A percentile compares a stretch with the other conserved stretches of the same genome.
Conservation (phyloP, 2,888 invertebrate species). For the Agriopis aurantiaria region DNA sequence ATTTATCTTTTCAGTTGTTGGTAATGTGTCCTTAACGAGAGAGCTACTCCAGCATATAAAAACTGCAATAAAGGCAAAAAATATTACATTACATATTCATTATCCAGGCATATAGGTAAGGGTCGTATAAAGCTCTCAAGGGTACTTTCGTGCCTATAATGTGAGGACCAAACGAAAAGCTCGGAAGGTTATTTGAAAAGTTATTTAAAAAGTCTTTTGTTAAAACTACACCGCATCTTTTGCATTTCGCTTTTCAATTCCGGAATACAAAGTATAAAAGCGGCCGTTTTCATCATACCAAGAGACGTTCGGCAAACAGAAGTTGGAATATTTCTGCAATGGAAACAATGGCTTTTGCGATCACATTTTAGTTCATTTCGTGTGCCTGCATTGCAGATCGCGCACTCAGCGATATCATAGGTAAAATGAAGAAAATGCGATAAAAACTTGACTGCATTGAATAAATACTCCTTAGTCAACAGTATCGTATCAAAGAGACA, state of each 20-base stretch:
- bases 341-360: conserved; percentile 30
- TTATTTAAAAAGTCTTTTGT: conserved; percentile 16
- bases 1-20: no score
- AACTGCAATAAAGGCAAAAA: conserved; percentile 15
- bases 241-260: conserved; percentile 18
- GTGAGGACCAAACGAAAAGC: conserved; percentile 2
- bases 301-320: conserved; percentile 35
- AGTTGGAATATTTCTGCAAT: conserved; percentile 31
- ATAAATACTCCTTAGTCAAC: conserved; percentile 11
- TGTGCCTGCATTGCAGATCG: neutral
- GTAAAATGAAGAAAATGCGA: conserved; percentile 49
- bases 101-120: conserved; percentile 6
- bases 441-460: conserved; percentile 25
- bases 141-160: conserved; percentile 2
- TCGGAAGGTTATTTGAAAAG: conserved; percentile 6
- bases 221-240: conserved; percentile 15
- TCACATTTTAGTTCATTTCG: conserved; percentile 22
- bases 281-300: conserved; percentile 37
- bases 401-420: conserved; percentile 34
- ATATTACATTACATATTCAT: conserved; percentile 25
- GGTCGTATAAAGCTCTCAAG: conserved; percentile 15
- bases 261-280: conserved; percentile 22
- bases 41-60: neutral
- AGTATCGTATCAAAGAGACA: conserved; percentile 28
- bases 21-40: neutral